Percentiles rank a stretch among this genome's conserved stretches.
Evolutionary conservation across 2,113 vertebrate genomes (phyloP).

Genomic region (Prunella fulvescens): DNA sequence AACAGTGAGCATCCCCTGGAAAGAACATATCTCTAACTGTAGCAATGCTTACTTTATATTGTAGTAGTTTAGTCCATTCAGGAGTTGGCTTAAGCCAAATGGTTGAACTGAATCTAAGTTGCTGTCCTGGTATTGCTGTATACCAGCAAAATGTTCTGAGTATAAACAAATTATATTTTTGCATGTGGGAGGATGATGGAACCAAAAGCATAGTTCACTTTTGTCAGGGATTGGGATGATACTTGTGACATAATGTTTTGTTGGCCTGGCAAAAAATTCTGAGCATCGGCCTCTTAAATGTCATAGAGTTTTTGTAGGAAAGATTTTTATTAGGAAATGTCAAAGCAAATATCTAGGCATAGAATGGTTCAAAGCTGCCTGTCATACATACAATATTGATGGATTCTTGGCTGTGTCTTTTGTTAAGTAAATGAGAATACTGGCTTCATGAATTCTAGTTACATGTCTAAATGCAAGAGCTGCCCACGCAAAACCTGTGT

Average conservation of each 20-base stretch:
- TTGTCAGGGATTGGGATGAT: not conserved
- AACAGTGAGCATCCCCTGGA: not conserved
- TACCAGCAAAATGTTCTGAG: not conserved
- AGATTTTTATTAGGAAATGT: slow-evolving; percentile 50
- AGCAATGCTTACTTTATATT: rapidly evolving
- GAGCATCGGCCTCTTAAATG: not conserved
- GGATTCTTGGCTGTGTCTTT: slow-evolving; percentile 62
- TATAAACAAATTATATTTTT: not conserved
- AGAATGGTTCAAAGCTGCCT: slow-evolving; percentile 46
- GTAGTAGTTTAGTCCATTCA: not conserved
- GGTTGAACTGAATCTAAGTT: not conserved
- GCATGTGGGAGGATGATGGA: not conserved
- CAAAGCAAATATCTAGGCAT: slow-evolving; percentile 35
- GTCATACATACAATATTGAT: slow-evolving; percentile 23
- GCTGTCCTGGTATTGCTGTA: not conserved
- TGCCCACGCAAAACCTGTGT: slow-evolving; percentile 59
- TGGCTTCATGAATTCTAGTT: slow-evolving; percentile 42
- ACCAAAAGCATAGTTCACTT: not conserved
- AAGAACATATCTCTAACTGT: not conserved
- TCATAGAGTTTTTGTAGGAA: not conserved
- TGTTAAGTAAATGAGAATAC: slow-evolving; percentile 65
- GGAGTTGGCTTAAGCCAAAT: not conserved
- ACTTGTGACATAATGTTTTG: not conserved
- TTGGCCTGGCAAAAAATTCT: not conserved
- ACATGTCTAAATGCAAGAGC: slow-evolving; percentile 37